phyloP scores from a whole-genome alignment of 1,140 invertebrate species.

The Drosophila ercepeae region DNA sequence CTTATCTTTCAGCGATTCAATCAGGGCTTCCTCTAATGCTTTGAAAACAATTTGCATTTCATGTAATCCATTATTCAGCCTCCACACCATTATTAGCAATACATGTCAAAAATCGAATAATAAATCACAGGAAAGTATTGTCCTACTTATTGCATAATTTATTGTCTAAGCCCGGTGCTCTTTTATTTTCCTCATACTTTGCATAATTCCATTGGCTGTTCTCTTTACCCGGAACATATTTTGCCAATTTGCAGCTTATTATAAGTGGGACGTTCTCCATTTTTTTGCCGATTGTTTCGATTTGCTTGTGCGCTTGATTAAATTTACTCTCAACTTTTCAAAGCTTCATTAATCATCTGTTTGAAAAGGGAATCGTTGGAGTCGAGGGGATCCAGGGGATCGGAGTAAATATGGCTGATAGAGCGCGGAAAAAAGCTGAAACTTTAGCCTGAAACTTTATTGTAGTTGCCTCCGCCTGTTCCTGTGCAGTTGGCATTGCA shows the following conservation, averaged over 20 bases:
- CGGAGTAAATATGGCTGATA: slow-evolving; percentile 1
- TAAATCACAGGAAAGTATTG: slow-evolving; percentile 57
- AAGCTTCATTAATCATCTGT: slow-evolving; percentile 77
- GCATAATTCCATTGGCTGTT: slow-evolving; percentile 37
- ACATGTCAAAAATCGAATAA: slow-evolving; percentile 73
- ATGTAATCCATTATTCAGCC: slow-evolving; percentile 53
- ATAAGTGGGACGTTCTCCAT: slow-evolving; percentile 62
- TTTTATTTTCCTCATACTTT: slow-evolving; percentile 32
- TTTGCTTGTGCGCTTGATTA: slow-evolving; percentile 76
- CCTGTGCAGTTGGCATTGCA: slow-evolving; percentile 70
- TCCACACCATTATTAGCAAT: slow-evolving; percentile 22
- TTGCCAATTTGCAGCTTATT: slow-evolving; percentile 76
- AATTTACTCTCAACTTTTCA: slow-evolving; percentile 72
- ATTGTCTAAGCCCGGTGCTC: slow-evolving; percentile 64
- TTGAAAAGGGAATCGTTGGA: slow-evolving; percentile 13
- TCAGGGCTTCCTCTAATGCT: not conserved
- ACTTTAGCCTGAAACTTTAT: slow-evolving; percentile 47
- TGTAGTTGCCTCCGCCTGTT: slow-evolving; percentile 23
- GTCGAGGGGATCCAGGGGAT: not conserved
- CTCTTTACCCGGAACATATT: slow-evolving; percentile 44
- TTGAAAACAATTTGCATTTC: not conserved
- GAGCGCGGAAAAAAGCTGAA: slow-evolving; percentile 20
- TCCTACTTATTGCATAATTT: slow-evolving; percentile 56
- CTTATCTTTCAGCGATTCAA: slow-evolving; percentile 6
- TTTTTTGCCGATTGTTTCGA: slow-evolving; percentile 65